Conservation (phyloP, 2,113 vertebrate genomes). For the Oxyruncus cristatus region DNA sequence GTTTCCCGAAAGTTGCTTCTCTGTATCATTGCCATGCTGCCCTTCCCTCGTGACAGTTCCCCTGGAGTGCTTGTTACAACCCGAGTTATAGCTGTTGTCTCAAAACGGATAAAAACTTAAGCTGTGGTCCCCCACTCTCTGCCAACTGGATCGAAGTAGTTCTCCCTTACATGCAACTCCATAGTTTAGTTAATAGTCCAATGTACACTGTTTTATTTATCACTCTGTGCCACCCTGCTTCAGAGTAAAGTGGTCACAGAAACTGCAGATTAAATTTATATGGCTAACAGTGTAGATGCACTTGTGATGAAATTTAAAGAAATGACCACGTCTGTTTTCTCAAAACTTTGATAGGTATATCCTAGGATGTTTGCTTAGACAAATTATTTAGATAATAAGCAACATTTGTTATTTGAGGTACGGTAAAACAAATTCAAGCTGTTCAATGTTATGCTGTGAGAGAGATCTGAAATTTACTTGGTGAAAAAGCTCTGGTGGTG, state of each 20-base stretch:
- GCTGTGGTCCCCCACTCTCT: background rate
- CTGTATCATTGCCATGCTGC: background rate
- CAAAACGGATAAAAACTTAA: background rate
- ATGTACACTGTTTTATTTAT: rapidly evolving
- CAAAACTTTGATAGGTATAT: background rate
- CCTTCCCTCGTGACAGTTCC: background rate
- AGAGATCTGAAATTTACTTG: background rate
- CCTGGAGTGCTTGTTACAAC: background rate
- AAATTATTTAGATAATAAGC: background rate
- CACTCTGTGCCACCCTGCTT: background rate
- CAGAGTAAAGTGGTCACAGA: background rate
- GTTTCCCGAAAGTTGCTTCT: background rate
- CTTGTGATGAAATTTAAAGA: background rate
- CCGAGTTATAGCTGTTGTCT: background rate
- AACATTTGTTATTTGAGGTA: background rate
- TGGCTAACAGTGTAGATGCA: background rate
- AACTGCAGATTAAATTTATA: background rate
- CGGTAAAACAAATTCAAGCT: background rate
- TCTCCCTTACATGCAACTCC: background rate
- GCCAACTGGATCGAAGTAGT: background rate
- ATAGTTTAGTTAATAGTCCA: background rate
- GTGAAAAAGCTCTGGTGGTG: background rate
- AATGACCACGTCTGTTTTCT: background rate
- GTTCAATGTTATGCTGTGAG: background rate
- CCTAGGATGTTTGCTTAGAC: background rate